Conservation (phyloP, 2,888 invertebrate genomes). For the Gasteruption jaculator region DNA sequence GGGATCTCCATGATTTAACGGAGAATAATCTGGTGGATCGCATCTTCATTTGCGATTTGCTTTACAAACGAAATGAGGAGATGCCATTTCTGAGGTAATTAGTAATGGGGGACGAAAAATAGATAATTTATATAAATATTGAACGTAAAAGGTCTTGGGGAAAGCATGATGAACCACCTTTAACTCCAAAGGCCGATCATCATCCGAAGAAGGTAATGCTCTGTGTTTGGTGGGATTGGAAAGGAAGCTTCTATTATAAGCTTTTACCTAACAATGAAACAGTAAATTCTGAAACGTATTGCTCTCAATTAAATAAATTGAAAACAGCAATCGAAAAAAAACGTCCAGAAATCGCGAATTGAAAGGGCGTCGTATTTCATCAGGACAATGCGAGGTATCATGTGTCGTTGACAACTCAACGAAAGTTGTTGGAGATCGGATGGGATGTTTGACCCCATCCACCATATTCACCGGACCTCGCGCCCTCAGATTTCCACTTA, state of each 20-base stretch:
- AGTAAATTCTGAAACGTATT: slow-evolving; percentile 11
- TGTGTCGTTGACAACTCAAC: too few species aligned
- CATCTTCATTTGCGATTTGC: slow-evolving; percentile 7
- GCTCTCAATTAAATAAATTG: slow-evolving; percentile 22
- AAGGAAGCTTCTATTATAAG: slow-evolving; percentile 21
- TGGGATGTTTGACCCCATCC: slow-evolving; percentile 15
- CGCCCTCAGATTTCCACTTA: slow-evolving; percentile 16
- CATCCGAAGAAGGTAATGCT: slow-evolving; percentile 16
- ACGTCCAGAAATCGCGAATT: slow-evolving; percentile 16
- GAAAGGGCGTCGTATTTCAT: slow-evolving; percentile 15
- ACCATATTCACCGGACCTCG: slow-evolving; percentile 12
- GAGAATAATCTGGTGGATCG: slow-evolving; percentile 13
- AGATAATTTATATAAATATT: slow-evolving; percentile 13
- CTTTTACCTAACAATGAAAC: slow-evolving; percentile 5
- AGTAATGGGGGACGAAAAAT: slow-evolving; percentile 12
- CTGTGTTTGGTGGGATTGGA: slow-evolving; percentile 11
- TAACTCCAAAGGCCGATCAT: slow-evolving; percentile 19
- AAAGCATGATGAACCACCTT: slow-evolving; percentile 14
- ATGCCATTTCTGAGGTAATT: slow-evolving; percentile 10
- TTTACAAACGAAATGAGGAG: slow-evolving; percentile 13
- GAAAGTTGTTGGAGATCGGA: slow-evolving; percentile 11
- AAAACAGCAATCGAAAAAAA: slow-evolving; percentile 24
- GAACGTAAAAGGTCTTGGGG: slow-evolving; percentile 12
- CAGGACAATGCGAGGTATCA: background rate
- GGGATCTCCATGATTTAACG: slow-evolving; percentile 18